Evolutionary conservation across 2,888 invertebrate species (phyloP), one percentile per base, ranked within the genome.

Genomic region (Hipparchia semele): DNA sequence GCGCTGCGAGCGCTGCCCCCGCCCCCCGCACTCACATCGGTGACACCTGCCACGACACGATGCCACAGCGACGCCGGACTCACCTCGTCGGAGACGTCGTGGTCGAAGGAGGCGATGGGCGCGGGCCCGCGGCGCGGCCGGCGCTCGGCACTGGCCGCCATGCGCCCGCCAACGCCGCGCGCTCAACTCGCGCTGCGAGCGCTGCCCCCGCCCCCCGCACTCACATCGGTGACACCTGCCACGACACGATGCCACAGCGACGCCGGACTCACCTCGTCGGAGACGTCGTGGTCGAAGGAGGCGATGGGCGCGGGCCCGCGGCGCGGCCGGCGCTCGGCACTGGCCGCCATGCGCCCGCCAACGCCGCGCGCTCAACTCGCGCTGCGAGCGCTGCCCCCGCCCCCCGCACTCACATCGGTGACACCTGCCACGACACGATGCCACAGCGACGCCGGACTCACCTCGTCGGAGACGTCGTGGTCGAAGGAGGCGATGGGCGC

Each of bases 271-370:
- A 97, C 95, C 86, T 98, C 98, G 1, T 97, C 97, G 66, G 97
- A 97, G 85, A 98, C 97, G 85, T 98, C 97, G 82, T 98, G 97
- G 56, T 97, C 97, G 73, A 97, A 97, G 87, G 97, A 97, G 6
- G 98, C 98, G 79, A 98, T 98, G 82, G 54, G 54, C 54, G 54
- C 54, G 54, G 54, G 54, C 54, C 54, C 98, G 95, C 39, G 98
- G 98, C 68, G 98, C 96, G 78, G 95, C 95, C 33, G 97, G 96
- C 64, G 64, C 64, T 46, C 60, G 23, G 71, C 56, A 9, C 79
- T 68, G 71, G 79, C 77, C 67, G 58, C 54, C 54, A 54, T 54
- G 54, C 39, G 39, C 73, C 60, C 45, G 74, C 75, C 23, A 1
- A 23, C 23, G 77, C 82, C 72, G 87, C 94, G 81, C 87, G 94